A percentile compares a stretch with the other conserved stretches of the same genome.
phyloP scores from a whole-genome alignment of 2,888 invertebrate genomes.

The Folsomia candida region DNA sequence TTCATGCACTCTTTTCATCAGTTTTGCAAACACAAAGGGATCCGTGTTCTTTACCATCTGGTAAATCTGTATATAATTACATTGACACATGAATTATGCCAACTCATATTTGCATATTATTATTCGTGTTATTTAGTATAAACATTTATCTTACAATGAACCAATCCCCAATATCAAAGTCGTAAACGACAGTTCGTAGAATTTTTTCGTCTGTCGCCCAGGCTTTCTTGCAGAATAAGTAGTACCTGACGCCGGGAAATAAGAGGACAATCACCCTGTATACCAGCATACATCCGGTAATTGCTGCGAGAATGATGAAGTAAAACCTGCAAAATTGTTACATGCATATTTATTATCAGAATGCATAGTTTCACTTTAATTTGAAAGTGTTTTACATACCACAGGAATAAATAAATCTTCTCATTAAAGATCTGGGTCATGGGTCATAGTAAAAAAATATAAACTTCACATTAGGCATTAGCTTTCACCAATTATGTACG shows the following conservation, averaged over 20 bases:
- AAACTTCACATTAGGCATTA: too few relatives aligned
- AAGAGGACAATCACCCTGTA: neutral
- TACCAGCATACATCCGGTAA: neutral
- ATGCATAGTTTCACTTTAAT: neutral
- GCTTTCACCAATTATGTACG: too few relatives aligned
- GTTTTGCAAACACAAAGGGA: neutral
- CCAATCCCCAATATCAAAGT: slow-evolving; percentile 2
- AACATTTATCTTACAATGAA: too few relatives aligned
- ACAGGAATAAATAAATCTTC: slow-evolving; percentile 13
- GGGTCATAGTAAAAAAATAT: too few relatives aligned
- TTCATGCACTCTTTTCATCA: neutral
- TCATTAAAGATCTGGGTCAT: slow-evolving; percentile 13
- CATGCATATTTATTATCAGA: neutral
- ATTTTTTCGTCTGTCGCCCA: neutral
- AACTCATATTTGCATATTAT: too few relatives aligned
- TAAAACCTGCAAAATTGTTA: neutral
- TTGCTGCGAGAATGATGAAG: neutral
- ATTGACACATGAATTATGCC: too few relatives aligned
- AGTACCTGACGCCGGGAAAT: neutral
- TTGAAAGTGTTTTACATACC: neutral
- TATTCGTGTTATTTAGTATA: too few relatives aligned
- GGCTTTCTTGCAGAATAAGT: neutral
- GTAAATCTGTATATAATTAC: too few relatives aligned
- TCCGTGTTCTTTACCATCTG: slow-evolving; percentile 6
- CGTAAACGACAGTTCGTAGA: neutral